Evolutionary conservation across 1,140 invertebrate species (phyloP), one percentile per base, ranked within the genome.

Genomic region (Mya arenaria): DNA sequence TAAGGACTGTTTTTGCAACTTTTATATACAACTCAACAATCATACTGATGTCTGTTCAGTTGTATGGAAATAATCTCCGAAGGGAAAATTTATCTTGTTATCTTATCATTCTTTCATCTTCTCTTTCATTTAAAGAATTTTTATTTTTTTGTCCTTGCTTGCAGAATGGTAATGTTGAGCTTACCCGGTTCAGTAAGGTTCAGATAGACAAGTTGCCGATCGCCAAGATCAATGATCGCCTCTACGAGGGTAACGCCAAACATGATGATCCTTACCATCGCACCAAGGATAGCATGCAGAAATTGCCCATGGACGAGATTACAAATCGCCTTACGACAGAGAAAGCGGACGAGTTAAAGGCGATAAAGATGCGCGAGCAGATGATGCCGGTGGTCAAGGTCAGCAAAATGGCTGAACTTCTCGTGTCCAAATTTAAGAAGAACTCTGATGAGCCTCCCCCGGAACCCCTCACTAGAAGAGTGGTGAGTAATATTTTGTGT

Each of bases 381-480:
- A 83, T 87, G 34, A 84, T 83, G 62, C 71, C 96, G 13, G 94
- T 94, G 84, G 97, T 97, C 92, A 97, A 97, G 93, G 97, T 97
- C 10, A 96, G 96, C 30, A 95, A 95, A 41, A 96, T 97, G 94
- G 96, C 96, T 36, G 96, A 96, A 81, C 96, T 89, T 84, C 93
- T 94, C 52, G 93, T 86, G 25, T 84, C 86, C 32, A 91, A 91
- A 78, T 90, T 91, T 77, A 69, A 82, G 56, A 73, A 63, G 32
- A 82, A 82, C 41, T 63, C 68, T 74, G 85, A 85, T 8, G 78
- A 88, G 55, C 85, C 82, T 6, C 75, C 79, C 17, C 84, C 82
- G 3, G 74, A 80, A 19, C 85, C 85, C 41, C 34, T 73, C 10
- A 44, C 68, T 10, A 82, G 66, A 36, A 69, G 60, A 62, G 58